Evolutionary conservation across 2,113 vertebrate genomes (phyloP).

Genomic region (Rousettus leschenaultii): DNA sequence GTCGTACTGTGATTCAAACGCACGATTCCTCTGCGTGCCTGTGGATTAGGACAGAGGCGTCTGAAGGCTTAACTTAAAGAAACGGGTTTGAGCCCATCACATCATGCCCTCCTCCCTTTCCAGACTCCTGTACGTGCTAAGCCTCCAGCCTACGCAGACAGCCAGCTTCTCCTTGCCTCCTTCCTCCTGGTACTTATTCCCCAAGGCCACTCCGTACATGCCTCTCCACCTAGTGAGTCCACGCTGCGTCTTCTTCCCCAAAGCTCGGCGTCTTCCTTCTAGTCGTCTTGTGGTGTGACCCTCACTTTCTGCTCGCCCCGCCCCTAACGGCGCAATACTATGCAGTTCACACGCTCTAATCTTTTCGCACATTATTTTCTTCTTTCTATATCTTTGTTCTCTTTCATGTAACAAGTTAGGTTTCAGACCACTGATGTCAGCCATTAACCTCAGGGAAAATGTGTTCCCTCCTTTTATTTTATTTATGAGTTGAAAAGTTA

Average conservation of each 20-base stretch:
- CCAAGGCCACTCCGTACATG: too few relatives aligned
- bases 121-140: fast-evolving
- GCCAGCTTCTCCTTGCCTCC: neutral
- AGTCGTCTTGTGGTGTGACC: neutral
- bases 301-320: neutral
- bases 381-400: neutral
- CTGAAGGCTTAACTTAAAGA: neutral
- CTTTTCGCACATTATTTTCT: neutral
- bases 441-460: neutral
- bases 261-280: neutral
- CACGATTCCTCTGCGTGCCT: neutral
- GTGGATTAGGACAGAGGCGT: neutral
- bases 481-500: neutral
- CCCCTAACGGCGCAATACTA: neutral
- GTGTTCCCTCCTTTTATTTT: neutral
- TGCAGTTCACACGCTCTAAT: neutral
- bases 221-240: neutral
- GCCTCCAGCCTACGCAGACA: neutral
- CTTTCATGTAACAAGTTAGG: neutral
- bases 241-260: neutral
- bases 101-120: neutral
- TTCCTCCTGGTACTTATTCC: neutral
- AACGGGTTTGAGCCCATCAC: neutral
- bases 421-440: neutral
- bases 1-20: neutral